Base-by-base conservation (phyloP, 1,140 invertebrate genomes). In the Mercenaria mercenaria region DNA sequence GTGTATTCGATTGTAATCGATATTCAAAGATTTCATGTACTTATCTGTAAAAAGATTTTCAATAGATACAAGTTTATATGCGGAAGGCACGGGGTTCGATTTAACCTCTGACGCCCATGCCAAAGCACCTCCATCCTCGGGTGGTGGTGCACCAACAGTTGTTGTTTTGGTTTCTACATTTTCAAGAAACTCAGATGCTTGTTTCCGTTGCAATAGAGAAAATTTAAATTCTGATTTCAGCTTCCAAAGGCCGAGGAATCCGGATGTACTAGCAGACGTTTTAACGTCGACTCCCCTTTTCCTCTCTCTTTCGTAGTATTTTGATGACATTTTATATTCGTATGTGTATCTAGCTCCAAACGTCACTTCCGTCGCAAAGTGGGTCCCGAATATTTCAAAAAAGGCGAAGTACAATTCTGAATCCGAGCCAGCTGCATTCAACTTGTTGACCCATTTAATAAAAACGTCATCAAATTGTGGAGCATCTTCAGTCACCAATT, bases 101-200 rank as follows among this genome's bases (percentile, higher is more conserved):
- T 90, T 79, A 18, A 85, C 89, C 11, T 43, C 32, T 18, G 89
- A 84, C 39, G 89, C 89, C 89, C 89, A 90, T 8, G 80, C 76
- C 23, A 61, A 41, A 18, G 88, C 69, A 37, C 69, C 64, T 20
- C 87, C 87, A 15, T 90, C 74, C 6, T 69, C 69, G 15, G 88
- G 88, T 20, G 89, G 89, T 26, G 89, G 26, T 3, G 89, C 89
- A 26, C 89, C 89, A 79, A 90, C 47, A 6, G 89, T 69, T 13
- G 80, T 80, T 10, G 89, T 85, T 32, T 43, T 74, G 0, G 89
- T 85, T 56, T 76, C 56, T 2, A 90, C 82, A 29, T 61, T 39
- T 39, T 69, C 67, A 20, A 11, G 20, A 32, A 90, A 80, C 18
- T 85, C 59, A 32, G 72, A 79, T 15, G 43, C 43, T 39, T 23